phyloP scores from a whole-genome alignment of 2,888 invertebrate species.

The Germaria angustata region DNA sequence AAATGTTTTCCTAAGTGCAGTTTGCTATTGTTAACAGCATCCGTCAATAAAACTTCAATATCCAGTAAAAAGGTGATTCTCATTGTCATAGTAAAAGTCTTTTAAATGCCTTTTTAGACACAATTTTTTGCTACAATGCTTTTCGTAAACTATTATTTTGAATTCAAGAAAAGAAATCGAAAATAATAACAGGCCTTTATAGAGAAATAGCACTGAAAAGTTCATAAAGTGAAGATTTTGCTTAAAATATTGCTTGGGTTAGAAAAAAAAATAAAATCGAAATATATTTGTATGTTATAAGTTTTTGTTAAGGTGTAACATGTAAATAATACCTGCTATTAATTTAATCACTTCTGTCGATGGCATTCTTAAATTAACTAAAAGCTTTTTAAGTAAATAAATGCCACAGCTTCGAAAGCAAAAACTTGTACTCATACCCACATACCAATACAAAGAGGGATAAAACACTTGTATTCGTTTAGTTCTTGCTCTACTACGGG shows the following conservation, averaged over 20 bases:
- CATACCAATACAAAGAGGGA: background rate
- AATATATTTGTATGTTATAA: no score
- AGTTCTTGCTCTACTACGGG: background rate
- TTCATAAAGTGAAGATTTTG: no score
- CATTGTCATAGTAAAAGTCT: slow-evolving; percentile 50
- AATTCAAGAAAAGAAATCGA: background rate
- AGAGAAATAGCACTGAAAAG: background rate
- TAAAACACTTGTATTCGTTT: background rate
- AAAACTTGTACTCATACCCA: background rate
- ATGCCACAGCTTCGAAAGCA: slow-evolving; percentile 16
- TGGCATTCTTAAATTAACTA: slow-evolving; percentile 54
- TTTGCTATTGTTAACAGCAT: slow-evolving; percentile 56
- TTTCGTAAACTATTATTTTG: slow-evolving; percentile 31
- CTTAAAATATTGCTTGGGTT: no score
- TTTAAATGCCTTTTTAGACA: slow-evolving; percentile 9
- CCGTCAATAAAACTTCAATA: slow-evolving; percentile 63
- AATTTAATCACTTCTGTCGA: background rate
- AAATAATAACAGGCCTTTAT: background rate
- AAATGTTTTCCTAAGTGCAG: slow-evolving; percentile 53
- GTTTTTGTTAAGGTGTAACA: no score
- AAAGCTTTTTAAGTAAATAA: slow-evolving; percentile 57
- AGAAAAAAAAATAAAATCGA: no score
- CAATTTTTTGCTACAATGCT: slow-evolving; percentile 18
- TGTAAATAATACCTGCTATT: no score
- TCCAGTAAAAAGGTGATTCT: slow-evolving; percentile 60